Evolutionary conservation across 2,113 vertebrate species (phyloP), one percentile per base, ranked within the genome.

Genomic region (Syngnathus scovelli): DNA sequence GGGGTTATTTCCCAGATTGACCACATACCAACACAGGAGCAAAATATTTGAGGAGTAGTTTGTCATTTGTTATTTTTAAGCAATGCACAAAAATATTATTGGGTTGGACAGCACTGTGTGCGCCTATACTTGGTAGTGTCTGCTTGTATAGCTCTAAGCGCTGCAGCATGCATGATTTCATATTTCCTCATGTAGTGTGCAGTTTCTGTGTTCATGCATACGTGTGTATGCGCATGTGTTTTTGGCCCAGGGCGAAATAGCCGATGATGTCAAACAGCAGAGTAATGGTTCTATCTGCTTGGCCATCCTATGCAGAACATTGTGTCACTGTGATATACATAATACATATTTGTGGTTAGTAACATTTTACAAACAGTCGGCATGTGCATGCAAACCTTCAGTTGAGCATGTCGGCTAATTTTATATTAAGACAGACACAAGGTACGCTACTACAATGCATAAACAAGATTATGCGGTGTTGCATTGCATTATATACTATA

Each of bases 231-330:
- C 61, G 36, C 70, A 39, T 69, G 69, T 59, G 66, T 69, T 62
- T 46, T 21, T 72, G 71, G 71, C 84, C 80, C 16, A 48, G 68
- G 83, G 85, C 76, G 71, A 77, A 83, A 80, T 82, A 78, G 70
- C 71, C 70, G 70, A 82, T 76, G 73, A 85, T 86, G 83, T 87
- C 84, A 81, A 72, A 82, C 74, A 83, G 71, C 65, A 70, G 7
- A 78, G 74, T 80, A 80, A 82, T 74, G 75, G 71, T 76, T 65
- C 75, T 71, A 67, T 61, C 64, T 49, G 64, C 63, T 59, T 59
- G 71, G 56, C 77, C 46, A 44, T 75, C 66, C 66, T 13, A 21
- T 21, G 37, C 41, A 44, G 1, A 60, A 39, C 58, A 38, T 38
- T 10, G 18, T 4, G 41, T 23, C 23, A 41, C 11, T 21, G n/a